Base-by-base conservation (phyloP, 2,797 vertebrate species). In the Rhyacichthys aspro region DNA sequence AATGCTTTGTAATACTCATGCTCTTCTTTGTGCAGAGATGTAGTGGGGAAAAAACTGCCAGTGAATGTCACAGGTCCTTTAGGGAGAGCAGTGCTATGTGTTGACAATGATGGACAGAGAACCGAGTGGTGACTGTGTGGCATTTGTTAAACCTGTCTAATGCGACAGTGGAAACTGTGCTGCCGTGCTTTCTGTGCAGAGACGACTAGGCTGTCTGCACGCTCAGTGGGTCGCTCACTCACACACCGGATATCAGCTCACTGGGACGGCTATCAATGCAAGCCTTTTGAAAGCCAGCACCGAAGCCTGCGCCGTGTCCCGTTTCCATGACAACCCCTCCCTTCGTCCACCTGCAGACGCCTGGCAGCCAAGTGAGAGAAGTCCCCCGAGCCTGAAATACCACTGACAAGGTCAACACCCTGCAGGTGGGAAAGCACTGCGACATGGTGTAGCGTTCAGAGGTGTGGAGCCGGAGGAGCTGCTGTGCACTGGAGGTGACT, bases 311-410 rank as follows among this genome's bases (percentile, higher is more conserved):
- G 33, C 82, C 36, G 10, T 74, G 76, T 88, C 82, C 82, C 76
- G 75, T 92, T 93, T 91, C 91, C 86, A 86, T 88, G 83, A 86
- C 90, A 92, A 92, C 91, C 66, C 71, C 50, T 76, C 68, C 68
- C 73, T 81, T 67, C 72, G 83, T 81, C 84, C 85, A 86, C 83
- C 81, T 90, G 82, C 67, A 15, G 80, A 74, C 79, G 79, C 84
- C 11, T 81, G 82, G 76, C 82, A 86, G 83, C 76, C 55, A 71
- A 78, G 70, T 81, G 69, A 86, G 70, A 83, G 76, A 77, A 77
- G 73, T 86, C 85, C 85, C 84, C 47, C 16, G 64, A 81, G 81
- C 78, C 80, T 82, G 78, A 89, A 90, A 87, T 88, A 86, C 83
- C 85, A 85, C 79, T 81, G 85, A 88, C 87, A 88, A 89, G 90